A percentile compares a stretch with the other conserved stretches of the same genome.
Evolutionary conservation across 2,797 vertebrate species (phyloP).

Genomic region (Coregonus ussuriensis): DNA sequence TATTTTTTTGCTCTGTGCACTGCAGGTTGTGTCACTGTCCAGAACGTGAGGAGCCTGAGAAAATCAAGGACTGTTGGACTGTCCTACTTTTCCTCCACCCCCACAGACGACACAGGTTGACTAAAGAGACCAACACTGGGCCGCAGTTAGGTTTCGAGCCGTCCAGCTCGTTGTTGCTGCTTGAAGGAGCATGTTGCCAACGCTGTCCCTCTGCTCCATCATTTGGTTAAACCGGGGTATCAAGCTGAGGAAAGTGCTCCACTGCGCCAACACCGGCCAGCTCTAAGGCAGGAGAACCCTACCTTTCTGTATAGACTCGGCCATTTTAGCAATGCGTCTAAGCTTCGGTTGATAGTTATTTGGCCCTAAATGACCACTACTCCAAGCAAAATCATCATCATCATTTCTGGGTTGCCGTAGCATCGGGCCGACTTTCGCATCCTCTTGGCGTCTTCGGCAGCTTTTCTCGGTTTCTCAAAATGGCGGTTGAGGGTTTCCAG

Average conservation of each 20-base stretch:
- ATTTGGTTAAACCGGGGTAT: constrained; percentile 87
- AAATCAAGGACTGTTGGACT: constrained; percentile 55
- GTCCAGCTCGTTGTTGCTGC: constrained; percentile 56
- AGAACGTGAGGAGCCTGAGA: constrained; percentile 50
- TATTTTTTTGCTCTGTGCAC: constrained; percentile 12
- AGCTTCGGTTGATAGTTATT: constrained; percentile 59
- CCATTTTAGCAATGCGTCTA: constrained; percentile 65
- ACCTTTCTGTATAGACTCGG: constrained; percentile 2
- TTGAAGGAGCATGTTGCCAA: constrained; percentile 87
- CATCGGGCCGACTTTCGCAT: constrained; percentile 27
- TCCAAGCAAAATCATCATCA: constrained; percentile 34
- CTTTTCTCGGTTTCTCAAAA: constrained; percentile 60
- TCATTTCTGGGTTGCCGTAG: constrained; percentile 32
- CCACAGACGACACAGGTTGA: constrained; percentile 48
- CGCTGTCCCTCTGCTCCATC: constrained; percentile 85
- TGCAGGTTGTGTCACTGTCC: constrained; percentile 56
- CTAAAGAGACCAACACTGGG: constrained; percentile 34
- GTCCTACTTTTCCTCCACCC: constrained; percentile 41
- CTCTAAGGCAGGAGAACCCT: constrained; percentile 26
- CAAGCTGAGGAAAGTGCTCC: constrained; percentile 84
- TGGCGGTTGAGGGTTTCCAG: constrained; percentile 86
- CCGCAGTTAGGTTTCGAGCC: constrained; percentile 33
- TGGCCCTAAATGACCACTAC: constrained; percentile 36
- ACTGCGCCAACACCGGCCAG: constrained; percentile 67
- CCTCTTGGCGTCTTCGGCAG: constrained; percentile 43